phyloP scores from a whole-genome alignment of 2,797 vertebrate genomes.

The Arremon aurantiirostris region DNA sequence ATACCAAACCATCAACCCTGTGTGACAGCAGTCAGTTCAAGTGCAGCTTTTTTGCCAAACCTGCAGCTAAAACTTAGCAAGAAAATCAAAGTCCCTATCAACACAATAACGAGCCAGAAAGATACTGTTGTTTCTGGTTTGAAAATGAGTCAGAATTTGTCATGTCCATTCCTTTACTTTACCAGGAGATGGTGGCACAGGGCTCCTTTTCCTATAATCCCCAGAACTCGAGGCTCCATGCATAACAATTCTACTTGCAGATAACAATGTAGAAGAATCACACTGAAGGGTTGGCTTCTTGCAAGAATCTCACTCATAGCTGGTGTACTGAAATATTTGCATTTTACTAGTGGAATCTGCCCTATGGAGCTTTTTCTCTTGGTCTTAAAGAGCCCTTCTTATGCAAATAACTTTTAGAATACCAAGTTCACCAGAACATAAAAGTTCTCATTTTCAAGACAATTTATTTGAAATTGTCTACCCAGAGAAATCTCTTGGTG shows the following conservation, averaged over 20 bases:
- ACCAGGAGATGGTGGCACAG: slow-evolving; percentile 56
- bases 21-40: not conserved
- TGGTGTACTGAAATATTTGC: not conserved
- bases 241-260: not conserved
- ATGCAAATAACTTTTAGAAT: not conserved
- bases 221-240: not conserved
- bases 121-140: not conserved
- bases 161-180: slow-evolving; percentile 25
- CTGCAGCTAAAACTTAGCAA: not conserved
- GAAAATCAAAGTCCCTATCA: not conserved
- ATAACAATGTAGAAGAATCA: not conserved
- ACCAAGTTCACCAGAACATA: not conserved
- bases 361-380: not conserved
- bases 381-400: not conserved
- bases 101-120: not conserved
- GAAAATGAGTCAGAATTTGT: not conserved
- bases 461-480: not conserved
- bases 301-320: not conserved
- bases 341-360: not conserved
- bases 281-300: not conserved
- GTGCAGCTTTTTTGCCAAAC: not conserved
- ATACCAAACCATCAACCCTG: not conserved
- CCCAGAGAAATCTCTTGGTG: not conserved
- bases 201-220: not conserved
- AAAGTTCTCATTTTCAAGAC: not conserved